A percentile compares a stretch with the other conserved stretches of the same genome.
These are phyloP conservation scores for Hyaena hyaena DNA, from an alignment of 2,113 vertebrate species.

Conservation along the genomic window DNA sequence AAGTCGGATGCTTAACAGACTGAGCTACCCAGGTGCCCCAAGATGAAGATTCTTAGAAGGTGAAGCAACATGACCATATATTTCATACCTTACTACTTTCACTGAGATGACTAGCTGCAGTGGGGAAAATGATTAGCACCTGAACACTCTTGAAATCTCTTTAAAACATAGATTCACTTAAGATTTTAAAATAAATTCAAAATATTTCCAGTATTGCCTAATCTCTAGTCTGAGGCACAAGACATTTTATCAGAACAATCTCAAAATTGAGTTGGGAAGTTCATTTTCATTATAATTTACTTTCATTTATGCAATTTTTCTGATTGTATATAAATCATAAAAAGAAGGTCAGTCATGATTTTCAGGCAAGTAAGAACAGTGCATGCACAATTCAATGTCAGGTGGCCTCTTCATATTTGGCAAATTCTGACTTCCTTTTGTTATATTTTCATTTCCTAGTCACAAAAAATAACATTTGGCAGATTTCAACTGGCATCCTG, in stretches of 20 bases:
- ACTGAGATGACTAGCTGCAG: neutral
- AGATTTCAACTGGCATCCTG: neutral
- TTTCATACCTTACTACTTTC: neutral
- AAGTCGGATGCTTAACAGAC: too few species aligned
- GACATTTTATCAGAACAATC: neutral
- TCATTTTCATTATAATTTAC: neutral
- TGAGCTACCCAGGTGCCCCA: too few species aligned
- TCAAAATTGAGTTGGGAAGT: neutral
- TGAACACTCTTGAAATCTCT: neutral
- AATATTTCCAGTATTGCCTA: neutral
- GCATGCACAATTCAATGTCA: neutral
- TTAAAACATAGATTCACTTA: neutral
- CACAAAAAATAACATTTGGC: neutral
- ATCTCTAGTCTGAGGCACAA: neutral
- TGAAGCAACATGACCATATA: neutral
- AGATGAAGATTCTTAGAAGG: neutral
- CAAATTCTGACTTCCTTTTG: neutral
- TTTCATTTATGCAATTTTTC: neutral
- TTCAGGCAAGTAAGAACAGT: neutral
- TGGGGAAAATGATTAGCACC: rapidly evolving
- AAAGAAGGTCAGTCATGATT: neutral
- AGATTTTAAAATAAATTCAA: neutral
- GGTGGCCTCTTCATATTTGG: neutral
- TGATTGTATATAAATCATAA: neutral
- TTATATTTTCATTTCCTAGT: neutral